These are phyloP conservation scores for Coregonus ussuriensis DNA, from an alignment of 2,797 vertebrate species.

Conservation along the genomic window DNA sequence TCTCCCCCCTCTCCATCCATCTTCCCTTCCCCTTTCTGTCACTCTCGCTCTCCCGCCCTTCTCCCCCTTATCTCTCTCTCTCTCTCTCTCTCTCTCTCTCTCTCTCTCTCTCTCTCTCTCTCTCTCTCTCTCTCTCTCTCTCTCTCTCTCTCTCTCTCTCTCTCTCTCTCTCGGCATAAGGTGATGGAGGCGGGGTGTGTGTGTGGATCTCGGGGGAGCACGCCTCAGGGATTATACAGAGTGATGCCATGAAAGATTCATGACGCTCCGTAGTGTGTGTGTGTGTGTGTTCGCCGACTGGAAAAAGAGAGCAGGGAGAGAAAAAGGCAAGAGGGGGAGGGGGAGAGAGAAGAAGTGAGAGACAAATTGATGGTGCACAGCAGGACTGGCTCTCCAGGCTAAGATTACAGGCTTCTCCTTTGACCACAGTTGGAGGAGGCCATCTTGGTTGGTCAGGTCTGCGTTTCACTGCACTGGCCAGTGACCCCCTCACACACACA, in stretches of 20 bases:
- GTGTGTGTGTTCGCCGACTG: constrained; percentile 60
- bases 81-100: constrained; percentile 29
- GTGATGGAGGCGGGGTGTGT: constrained; percentile 69
- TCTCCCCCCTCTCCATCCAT: neutral
- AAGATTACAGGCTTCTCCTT: constrained; percentile 52
- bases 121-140: constrained; percentile 14
- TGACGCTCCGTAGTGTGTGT: constrained; percentile 62
- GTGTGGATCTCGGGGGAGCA: constrained; percentile 68
- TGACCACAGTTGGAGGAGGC: constrained; percentile 35
- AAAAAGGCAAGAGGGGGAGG: constrained; percentile 38
- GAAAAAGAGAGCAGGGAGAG: constrained; percentile 61
- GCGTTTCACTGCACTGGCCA: neutral
- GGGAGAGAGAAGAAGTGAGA: constrained; percentile 53
- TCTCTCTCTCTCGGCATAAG: constrained; percentile 55
- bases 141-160: constrained; percentile 40
- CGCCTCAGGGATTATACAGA: constrained; percentile 84
- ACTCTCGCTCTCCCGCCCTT: constrained; percentile 26
- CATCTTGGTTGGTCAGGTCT: constrained; percentile 49
- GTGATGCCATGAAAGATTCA: constrained; percentile 82
- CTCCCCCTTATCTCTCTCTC: constrained; percentile 20
- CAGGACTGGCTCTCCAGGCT: constrained; percentile 59
- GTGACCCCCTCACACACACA: neutral
- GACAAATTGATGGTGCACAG: constrained; percentile 69
- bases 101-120: constrained; percentile 29
- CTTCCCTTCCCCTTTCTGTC: constrained; percentile 15